Conservation (phyloP, 2,888 invertebrate species). For the Synergus itoensis region DNA sequence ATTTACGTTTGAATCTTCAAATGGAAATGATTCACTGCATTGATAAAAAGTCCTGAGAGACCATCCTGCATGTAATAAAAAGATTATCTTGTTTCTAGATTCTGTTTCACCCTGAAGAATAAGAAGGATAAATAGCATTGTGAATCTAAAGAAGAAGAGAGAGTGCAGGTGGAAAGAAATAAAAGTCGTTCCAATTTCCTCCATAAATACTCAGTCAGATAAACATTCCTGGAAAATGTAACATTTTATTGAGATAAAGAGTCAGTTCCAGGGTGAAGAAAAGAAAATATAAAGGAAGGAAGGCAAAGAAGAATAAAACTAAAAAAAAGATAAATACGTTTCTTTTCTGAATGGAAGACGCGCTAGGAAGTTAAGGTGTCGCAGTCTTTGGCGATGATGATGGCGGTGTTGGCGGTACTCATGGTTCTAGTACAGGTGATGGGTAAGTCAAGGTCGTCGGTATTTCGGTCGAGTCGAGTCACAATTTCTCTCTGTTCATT, state of each 20-base stretch:
- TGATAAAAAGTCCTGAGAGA: too few species aligned
- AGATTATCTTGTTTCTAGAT: neutral
- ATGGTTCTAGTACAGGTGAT: slow-evolving; percentile 25
- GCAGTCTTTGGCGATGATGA: slow-evolving; percentile 38
- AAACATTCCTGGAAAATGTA: slow-evolving; percentile 27
- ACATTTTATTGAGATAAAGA: slow-evolving; percentile 1
- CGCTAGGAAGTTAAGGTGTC: slow-evolving; percentile 42
- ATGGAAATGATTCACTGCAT: neutral
- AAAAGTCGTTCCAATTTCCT: slow-evolving; percentile 12
- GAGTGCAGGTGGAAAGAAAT: slow-evolving; percentile 5
- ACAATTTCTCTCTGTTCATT: slow-evolving; percentile 31
- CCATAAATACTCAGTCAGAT: slow-evolving; percentile 26
- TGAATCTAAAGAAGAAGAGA: neutral
- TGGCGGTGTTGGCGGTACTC: slow-evolving; percentile 5
- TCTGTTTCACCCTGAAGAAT: neutral
- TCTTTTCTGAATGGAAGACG: slow-evolving; percentile 15
- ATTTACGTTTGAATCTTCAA: neutral
- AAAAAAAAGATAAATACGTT: slow-evolving; percentile 40
- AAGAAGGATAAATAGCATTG: neutral
- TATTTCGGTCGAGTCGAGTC: slow-evolving; percentile 25
- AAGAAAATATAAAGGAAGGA: neutral
- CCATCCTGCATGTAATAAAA: neutral
- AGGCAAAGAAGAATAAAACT: slow-evolving; percentile 19
- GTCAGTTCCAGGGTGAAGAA: neutral
- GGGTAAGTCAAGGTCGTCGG: slow-evolving; percentile 17